Evolutionary conservation across 2,888 invertebrate genomes (phyloP), one percentile per base, ranked within the genome.

Genomic region (Metallyticus violacea): DNA sequence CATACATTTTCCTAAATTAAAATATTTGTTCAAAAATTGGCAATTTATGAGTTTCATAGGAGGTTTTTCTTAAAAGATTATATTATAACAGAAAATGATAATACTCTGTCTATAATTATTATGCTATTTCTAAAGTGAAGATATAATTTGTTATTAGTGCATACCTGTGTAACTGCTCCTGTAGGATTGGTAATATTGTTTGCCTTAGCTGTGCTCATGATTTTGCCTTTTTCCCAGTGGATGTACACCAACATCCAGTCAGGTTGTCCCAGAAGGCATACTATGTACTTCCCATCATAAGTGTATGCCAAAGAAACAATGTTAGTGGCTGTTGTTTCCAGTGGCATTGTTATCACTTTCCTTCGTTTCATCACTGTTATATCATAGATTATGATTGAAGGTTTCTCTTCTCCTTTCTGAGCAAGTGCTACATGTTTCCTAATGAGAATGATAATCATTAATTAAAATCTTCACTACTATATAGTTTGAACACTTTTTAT

Each of bases 241-340:
- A 97, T 96, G 92, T 96, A 95, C 90, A 97, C 93, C 92, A 97
- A 93, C 89, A 94, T 95, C 95, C 96, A 96, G 91, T 97, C 97
- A 0, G 98, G 97, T 88, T 95, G 95, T 2, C 96, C 96, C 0
- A 97, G 96, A 40, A 98, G 94, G 0, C 96, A 94, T 1, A 96
- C 94, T 15, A 99, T 91, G 89, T 95, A 95, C 90, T 96, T 96
- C 1, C 96, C 97, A 91, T 98, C 98, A 88, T 93, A 95, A 0
- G 97, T 96, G 90, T 99, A 98, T 30, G 95, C 94, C 0, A 97
- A 92, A 86, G 95, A 94, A 15, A 95, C 94, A 90, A 96, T 96
- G 90, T 95, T 95, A 86, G 92, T 93, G 0, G 95, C 93, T 4
- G 90, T 90, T 0, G 93, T 92, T 81, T 94, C 94, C 76, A 90